phyloP scores from a whole-genome alignment of 2,888 invertebrate genomes.

The Drosophila ochracea region DNA sequence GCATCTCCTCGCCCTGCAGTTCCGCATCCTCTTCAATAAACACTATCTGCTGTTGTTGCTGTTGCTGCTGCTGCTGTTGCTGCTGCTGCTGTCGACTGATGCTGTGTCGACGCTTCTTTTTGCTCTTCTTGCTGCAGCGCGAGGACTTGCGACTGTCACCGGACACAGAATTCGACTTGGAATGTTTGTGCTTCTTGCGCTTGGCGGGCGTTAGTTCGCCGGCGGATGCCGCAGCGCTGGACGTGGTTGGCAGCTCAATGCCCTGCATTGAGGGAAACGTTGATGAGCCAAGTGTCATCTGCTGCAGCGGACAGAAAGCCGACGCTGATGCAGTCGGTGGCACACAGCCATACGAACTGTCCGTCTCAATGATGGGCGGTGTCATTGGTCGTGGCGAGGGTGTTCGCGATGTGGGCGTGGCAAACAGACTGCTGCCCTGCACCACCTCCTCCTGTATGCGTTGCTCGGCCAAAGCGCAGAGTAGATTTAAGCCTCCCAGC shows the following conservation, averaged over 20 bases:
- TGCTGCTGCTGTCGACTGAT: conserved; percentile 56
- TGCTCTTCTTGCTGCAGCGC: conserved; percentile 85
- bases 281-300: conserved; percentile 45
- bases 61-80: conserved; percentile 46
- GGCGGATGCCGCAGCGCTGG: conserved; percentile 23
- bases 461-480: conserved; percentile 94
- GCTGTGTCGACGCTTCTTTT: conserved; percentile 82
- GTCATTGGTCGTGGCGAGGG: conserved; percentile 53
- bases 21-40: conserved; percentile 65
- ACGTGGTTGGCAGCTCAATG: conserved; percentile 78
- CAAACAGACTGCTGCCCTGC: conserved; percentile 72
- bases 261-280: conserved; percentile 81
- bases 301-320: conserved; percentile 38
- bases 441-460: conserved; percentile 89
- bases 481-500: conserved; percentile 89
- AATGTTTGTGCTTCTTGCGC: conserved; percentile 86
- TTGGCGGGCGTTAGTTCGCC: conserved; percentile 67
- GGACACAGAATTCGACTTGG: conserved; percentile 78
- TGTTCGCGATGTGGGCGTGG: conserved; percentile 65
- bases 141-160: conserved; percentile 73
- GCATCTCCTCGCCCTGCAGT: conserved; percentile 77
- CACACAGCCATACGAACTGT: conserved; percentile 10
- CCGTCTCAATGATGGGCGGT: conserved; percentile 16
- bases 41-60: conserved; percentile 58
- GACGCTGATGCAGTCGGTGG: conserved; percentile 2